Evolutionary conservation across 2,797 vertebrate genomes (phyloP).

Genomic region (Malurus leucopterus): DNA sequence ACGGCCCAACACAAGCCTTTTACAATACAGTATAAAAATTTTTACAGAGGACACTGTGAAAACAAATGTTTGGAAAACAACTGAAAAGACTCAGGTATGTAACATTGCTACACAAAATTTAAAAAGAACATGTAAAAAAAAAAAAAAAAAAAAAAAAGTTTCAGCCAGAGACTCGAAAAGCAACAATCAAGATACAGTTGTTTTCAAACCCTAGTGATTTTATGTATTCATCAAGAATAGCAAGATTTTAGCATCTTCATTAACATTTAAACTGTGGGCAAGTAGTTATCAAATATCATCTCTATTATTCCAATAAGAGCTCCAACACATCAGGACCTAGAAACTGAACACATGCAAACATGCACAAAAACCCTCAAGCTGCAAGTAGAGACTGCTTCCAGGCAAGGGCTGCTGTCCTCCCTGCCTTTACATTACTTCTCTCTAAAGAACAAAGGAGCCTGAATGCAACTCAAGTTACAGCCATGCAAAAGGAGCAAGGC

Average conservation of each 20-base stretch:
- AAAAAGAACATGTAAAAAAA: background rate
- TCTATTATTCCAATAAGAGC: background rate
- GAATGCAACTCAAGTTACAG: background rate
- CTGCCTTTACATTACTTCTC: background rate
- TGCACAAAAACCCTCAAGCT: fast-evolving
- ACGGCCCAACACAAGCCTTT: fast-evolving
- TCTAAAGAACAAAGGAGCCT: background rate
- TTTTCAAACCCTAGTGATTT: background rate
- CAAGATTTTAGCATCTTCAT: background rate
- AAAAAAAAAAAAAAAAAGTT: background rate
- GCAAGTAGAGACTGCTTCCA: background rate
- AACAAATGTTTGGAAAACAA: background rate
- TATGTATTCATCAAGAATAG: background rate
- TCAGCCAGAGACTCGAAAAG: background rate
- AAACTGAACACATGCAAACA: background rate
- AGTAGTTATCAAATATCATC: background rate
- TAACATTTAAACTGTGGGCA: background rate
- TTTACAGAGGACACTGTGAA: background rate
- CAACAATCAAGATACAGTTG: background rate
- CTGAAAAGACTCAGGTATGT: background rate
- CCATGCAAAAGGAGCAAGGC: background rate
- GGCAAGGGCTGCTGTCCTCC: background rate
- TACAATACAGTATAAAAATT: background rate
- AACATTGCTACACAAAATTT: background rate
- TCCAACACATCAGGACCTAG: background rate